Conservation (phyloP, 2,797 vertebrate genomes). For the Enteromius argenteus region DNA sequence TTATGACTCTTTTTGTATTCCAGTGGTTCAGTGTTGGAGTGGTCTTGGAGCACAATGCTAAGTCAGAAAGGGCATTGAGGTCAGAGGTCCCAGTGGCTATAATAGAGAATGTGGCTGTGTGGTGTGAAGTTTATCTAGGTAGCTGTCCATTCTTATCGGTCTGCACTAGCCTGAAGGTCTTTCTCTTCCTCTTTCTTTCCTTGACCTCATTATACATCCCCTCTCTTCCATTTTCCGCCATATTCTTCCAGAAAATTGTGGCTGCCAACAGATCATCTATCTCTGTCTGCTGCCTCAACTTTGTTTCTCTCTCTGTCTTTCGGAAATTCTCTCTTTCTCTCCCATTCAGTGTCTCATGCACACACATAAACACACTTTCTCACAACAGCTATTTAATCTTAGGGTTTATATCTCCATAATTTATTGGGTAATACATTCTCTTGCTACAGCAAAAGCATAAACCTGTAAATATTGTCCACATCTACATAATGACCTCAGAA, state of each 20-base stretch:
- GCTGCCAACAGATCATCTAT: constrained; percentile 43
- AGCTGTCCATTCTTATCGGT: constrained; percentile 52
- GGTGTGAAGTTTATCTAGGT: constrained; percentile 55
- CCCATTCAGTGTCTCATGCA: background rate
- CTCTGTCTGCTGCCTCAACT: constrained; percentile 17
- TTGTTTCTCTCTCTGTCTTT: background rate
- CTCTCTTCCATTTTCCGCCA: constrained; percentile 59
- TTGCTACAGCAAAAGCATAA: constrained; percentile 10
- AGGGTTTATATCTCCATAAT: background rate
- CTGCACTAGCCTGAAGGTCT: constrained; percentile 20
- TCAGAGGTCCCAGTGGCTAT: constrained; percentile 26
- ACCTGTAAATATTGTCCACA: background rate
- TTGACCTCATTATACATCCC: constrained; percentile 57
- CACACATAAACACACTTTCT: background rate
- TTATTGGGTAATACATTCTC: background rate
- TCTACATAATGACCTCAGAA: background rate
- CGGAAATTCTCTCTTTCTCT: background rate
- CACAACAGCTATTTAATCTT: background rate
- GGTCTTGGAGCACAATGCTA: background rate
- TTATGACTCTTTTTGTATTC: background rate
- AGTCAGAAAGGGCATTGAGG: constrained; percentile 3
- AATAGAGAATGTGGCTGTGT: constrained; percentile 22
- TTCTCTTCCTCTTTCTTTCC: constrained; percentile 34
- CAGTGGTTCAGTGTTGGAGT: background rate
- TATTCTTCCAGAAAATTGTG: constrained; percentile 58